A percentile compares a stretch with the other conserved stretches of the same genome.
Conservation (phyloP, 2,113 vertebrate species). For the Epinephelus fuscoguttatus region DNA sequence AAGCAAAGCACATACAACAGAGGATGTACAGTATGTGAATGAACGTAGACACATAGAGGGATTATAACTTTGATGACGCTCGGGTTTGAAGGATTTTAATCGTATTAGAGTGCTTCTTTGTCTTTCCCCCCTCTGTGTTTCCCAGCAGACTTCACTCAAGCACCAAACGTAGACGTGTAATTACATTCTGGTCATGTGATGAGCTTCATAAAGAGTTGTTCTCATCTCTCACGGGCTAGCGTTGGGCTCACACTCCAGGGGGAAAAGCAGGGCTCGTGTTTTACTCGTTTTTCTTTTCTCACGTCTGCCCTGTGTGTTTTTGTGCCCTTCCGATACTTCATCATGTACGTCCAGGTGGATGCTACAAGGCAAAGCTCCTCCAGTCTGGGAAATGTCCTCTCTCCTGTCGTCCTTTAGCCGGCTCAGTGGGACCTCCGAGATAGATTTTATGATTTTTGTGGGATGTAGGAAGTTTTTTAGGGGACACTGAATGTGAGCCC, state of each 20-base stretch:
- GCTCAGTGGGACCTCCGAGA: conserved; percentile 13
- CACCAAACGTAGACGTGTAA: conserved; percentile 31
- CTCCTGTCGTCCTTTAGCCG: conserved; percentile 33
- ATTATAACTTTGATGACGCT: conserved; percentile 37
- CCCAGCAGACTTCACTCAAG: conserved; percentile 39
- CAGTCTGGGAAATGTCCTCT: conserved; percentile 27
- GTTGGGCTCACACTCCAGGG: conserved; percentile 15
- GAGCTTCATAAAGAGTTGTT: conserved; percentile 55
- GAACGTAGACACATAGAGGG: conserved; percentile 1
- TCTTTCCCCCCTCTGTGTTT: conserved; percentile 16
- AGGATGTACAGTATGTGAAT: conserved; percentile 9
- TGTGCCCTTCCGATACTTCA: neutral
- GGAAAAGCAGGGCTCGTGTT: conserved; percentile 15
- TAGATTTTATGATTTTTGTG: conserved; percentile 1
- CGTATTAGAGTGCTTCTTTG: conserved; percentile 25
- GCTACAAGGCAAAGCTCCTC: neutral
- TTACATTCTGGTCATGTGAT: conserved; percentile 68
- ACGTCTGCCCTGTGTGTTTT: neutral
- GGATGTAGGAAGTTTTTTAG: conserved; percentile 14
- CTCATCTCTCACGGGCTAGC: conserved; percentile 30
- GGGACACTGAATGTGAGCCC: conserved; percentile 4
- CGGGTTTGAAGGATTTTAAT: conserved; percentile 52
- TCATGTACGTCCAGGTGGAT: conserved; percentile 24
- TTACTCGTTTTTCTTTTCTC: conserved; percentile 6
- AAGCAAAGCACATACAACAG: neutral